phyloP scores from a whole-genome alignment of 2,888 invertebrate species.

The Flexamia atlantica region DNA sequence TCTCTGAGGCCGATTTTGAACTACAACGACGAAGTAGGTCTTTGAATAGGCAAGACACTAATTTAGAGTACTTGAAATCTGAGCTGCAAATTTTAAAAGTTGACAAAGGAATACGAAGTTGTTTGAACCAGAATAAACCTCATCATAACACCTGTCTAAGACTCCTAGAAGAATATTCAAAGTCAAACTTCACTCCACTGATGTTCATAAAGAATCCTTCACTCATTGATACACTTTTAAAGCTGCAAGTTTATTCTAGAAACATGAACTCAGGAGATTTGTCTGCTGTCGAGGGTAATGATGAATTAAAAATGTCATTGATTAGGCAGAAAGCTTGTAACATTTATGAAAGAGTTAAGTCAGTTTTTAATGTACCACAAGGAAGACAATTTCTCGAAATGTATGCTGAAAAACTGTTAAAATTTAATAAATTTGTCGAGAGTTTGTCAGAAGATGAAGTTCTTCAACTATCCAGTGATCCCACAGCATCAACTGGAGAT shows the following conservation, averaged over 20 bases:
- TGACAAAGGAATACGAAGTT: not conserved
- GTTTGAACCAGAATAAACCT: not conserved
- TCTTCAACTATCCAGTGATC: not conserved
- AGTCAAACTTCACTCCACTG: not conserved
- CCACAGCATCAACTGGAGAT: not conserved
- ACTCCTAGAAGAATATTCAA: not conserved
- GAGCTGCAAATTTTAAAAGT: not conserved
- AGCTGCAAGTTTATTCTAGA: slow-evolving; percentile 3
- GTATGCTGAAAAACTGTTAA: not conserved
- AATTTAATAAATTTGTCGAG: not conserved
- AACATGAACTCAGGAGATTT: not conserved
- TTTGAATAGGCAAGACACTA: not conserved
- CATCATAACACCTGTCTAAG: not conserved
- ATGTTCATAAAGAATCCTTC: slow-evolving; percentile 4
- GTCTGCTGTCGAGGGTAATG: not conserved
- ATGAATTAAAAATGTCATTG: not conserved
- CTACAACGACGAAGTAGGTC: not conserved
- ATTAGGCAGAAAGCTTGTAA: not conserved
- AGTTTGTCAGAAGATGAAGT: not conserved
- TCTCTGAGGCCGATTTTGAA: not conserved
- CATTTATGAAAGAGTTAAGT: not conserved
- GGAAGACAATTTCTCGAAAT: not conserved
- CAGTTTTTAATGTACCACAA: not conserved
- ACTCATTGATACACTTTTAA: not conserved
- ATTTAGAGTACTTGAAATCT: slow-evolving; percentile 2